Evolutionary conservation across 2,797 vertebrate species (phyloP).

Genomic region (Gouania willdenowi): DNA sequence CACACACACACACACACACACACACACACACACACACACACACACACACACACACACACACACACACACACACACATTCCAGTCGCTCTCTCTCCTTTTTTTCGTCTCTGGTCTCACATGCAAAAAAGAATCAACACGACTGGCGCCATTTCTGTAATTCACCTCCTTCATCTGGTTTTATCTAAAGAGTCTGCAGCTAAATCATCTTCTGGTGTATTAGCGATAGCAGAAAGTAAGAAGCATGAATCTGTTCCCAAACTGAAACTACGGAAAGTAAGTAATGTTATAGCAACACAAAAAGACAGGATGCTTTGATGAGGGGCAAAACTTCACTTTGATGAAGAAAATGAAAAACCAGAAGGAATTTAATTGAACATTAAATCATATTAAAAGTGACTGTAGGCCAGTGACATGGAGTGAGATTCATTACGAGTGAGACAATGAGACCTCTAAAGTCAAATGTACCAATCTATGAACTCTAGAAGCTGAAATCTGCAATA

Average conservation of each 20-base stretch:
- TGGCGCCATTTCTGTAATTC: not conserved
- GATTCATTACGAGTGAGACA: too few relatives aligned
- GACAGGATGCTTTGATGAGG: not conserved
- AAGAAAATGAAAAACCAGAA: too few relatives aligned
- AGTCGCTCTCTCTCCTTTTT: not conserved
- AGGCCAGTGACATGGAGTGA: too few relatives aligned
- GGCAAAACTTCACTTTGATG: not conserved
- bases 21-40: not conserved
- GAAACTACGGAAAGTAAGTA: too few relatives aligned
- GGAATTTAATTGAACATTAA: too few relatives aligned
- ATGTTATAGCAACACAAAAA: too few relatives aligned
- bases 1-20: too few relatives aligned
- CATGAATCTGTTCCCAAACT: not conserved
- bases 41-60: conserved; percentile 6
- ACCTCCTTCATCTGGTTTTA: not conserved
- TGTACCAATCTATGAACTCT: too few relatives aligned
- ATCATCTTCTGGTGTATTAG: conserved; percentile 11
- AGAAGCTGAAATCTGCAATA: too few relatives aligned
- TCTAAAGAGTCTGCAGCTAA: conserved; percentile 6
- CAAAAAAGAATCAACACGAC: not conserved
- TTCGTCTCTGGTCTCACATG: too few relatives aligned
- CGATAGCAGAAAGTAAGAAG: conserved; percentile 3
- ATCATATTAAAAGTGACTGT: too few relatives aligned
- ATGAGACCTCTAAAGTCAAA: too few relatives aligned
- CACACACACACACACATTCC: not conserved